A percentile compares a stretch with the other conserved stretches of the same genome.
These are phyloP conservation scores for Eumaeus atala DNA, from an alignment of 1,140 invertebrate species.

Conservation along the genomic window DNA sequence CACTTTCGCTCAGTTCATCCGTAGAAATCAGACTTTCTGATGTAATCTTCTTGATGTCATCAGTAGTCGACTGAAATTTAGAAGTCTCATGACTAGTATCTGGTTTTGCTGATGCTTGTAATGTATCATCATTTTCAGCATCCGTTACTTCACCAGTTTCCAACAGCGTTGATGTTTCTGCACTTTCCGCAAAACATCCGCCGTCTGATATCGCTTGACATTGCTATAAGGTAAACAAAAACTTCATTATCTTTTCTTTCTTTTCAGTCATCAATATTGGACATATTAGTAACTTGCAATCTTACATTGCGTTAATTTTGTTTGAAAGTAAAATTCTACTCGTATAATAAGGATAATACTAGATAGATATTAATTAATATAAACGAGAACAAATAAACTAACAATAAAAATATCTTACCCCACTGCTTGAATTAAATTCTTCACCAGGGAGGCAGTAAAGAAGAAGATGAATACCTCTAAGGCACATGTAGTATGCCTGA, in stretches of 20 bases:
- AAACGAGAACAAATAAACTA: no score
- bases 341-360: no score
- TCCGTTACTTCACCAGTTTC: no score
- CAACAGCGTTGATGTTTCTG: conserved; percentile 4
- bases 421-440: conserved; percentile 28
- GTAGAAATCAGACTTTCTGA: no score
- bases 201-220: conserved; percentile 25
- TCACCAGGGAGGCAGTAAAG: conserved; percentile 31
- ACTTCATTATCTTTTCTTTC: not conserved
- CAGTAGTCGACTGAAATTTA: no score
- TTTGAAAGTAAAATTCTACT: no score
- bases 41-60: no score
- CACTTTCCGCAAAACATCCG: conserved; percentile 26
- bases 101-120: not conserved
- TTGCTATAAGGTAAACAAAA: conserved; percentile 18
- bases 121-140: not conserved
- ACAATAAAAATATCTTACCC: conserved; percentile 26
- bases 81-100: not conserved
- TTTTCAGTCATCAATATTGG: no score
- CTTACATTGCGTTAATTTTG: no score
- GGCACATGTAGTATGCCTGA: conserved; percentile 37
- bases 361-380: no score
- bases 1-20: no score
- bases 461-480: conserved; percentile 25
- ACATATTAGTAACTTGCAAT: no score